These are phyloP conservation scores for Chiloscyllium plagiosum DNA, from an alignment of 2,113 vertebrate species.

Conservation along the genomic window DNA sequence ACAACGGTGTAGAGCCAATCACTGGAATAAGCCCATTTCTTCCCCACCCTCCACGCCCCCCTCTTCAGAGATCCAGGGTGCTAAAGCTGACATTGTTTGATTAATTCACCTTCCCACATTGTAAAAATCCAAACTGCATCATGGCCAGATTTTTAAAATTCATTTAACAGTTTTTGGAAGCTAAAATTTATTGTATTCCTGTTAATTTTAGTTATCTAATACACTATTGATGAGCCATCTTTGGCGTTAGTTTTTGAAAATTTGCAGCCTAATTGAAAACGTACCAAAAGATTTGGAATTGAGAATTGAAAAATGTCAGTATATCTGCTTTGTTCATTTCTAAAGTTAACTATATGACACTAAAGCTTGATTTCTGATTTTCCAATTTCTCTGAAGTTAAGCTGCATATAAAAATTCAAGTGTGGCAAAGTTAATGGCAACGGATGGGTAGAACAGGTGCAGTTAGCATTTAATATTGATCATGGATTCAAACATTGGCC, in stretches of 20 bases:
- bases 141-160: background rate
- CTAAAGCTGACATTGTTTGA: background rate
- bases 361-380: background rate
- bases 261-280: background rate
- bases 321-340: background rate
- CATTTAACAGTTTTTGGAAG: background rate
- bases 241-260: background rate
- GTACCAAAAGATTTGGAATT: background rate
- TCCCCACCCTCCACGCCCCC: background rate
- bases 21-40: slow-evolving; percentile 43
- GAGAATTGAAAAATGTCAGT: background rate
- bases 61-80: background rate
- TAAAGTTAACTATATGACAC: background rate
- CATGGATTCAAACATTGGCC: background rate
- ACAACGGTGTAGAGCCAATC: slow-evolving; percentile 70
- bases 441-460: background rate
- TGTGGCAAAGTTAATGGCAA: background rate
- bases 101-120: background rate
- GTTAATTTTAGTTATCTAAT: background rate
- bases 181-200: background rate
- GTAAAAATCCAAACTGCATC: background rate
- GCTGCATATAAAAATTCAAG: background rate
- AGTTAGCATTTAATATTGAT: background rate
- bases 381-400: background rate
- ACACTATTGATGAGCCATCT: background rate